Percentiles rank a stretch among this genome's conserved stretches.
phyloP scores from a whole-genome alignment of 2,113 vertebrate species.

The Dicerorhinus sumatrensis region DNA sequence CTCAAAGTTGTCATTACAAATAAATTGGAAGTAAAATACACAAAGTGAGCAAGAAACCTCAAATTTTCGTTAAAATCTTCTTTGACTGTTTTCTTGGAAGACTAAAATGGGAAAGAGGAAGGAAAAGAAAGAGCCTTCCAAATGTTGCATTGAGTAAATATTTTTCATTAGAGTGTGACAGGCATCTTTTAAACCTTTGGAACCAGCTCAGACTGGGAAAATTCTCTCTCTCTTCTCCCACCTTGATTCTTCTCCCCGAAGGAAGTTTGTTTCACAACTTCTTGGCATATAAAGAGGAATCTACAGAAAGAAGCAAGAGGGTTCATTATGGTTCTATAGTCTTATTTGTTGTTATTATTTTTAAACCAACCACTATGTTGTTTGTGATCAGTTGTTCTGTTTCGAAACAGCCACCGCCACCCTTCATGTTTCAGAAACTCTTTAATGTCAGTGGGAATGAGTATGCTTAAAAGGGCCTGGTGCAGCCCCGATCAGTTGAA shows the following conservation, averaged over 20 bases:
- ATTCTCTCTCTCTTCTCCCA: neutral
- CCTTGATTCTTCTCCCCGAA: neutral
- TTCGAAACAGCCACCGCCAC: neutral
- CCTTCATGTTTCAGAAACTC: neutral
- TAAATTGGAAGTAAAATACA: neutral
- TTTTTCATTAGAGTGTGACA: neutral
- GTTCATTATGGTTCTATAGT: neutral
- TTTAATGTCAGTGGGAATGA: conserved; percentile 12
- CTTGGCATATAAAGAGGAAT: neutral
- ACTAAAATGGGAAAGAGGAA: neutral
- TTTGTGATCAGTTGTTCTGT: neutral
- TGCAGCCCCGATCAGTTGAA: neutral
- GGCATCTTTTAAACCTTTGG: neutral
- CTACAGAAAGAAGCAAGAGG: neutral
- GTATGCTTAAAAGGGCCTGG: neutral
- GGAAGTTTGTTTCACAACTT: neutral
- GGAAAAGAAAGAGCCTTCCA: neutral
- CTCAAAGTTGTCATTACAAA: neutral
- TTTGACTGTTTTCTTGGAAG: neutral
- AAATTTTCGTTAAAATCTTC: neutral
- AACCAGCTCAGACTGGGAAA: neutral
- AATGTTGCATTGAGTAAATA: neutral
- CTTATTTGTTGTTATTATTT: neutral
- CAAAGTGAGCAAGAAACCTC: neutral
- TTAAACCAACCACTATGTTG: neutral